Evolutionary conservation across 1,140 invertebrate genomes (phyloP).

Genomic region (Pemphigus obesinymphae): DNA sequence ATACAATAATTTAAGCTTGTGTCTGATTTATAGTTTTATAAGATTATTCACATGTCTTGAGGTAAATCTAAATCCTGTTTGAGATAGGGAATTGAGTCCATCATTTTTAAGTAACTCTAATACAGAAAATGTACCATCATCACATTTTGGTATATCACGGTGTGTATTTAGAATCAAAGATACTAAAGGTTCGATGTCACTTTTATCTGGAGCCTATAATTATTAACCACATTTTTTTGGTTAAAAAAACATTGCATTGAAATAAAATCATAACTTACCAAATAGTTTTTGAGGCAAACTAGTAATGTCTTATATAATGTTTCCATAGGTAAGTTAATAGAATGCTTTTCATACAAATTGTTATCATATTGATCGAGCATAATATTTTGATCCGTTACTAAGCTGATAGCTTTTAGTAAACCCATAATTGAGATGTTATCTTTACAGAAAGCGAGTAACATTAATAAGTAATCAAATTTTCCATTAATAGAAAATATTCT

Average conservation of each 20-base stretch:
- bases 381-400: background rate
- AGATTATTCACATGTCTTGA: no score
- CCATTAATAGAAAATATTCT: background rate
- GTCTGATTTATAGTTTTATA: no score
- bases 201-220: background rate
- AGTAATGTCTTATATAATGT: background rate
- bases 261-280: background rate
- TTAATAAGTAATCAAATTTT: background rate
- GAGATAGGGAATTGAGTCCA: background rate
- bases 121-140: background rate
- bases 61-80: conserved; percentile 20
- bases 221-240: background rate
- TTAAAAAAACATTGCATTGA: background rate
- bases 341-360: background rate
- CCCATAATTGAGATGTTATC: background rate
- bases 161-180: background rate
- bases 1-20: no score
- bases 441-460: conserved; percentile 2
- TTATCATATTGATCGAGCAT: background rate
- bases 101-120: background rate
- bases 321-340: background rate
- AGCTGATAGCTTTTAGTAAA: conserved; percentile 2
- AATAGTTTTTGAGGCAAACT: background rate
- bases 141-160: background rate
- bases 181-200: background rate